Evolutionary conservation across 2,797 vertebrate species (phyloP).

Genomic region (Phoxinus dragarum): DNA sequence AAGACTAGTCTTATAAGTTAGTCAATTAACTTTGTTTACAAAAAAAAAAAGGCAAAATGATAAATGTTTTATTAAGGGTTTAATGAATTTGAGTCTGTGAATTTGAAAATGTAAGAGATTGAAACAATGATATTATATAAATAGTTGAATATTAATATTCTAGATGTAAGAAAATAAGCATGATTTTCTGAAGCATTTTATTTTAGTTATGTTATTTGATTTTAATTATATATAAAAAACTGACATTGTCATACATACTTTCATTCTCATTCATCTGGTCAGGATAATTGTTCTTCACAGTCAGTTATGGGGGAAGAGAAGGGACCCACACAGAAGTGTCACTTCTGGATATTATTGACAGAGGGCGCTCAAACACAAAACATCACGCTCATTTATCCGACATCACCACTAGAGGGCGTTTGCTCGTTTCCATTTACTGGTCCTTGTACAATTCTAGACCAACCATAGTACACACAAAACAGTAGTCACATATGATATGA

Average conservation of each 20-base stretch:
- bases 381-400: background rate
- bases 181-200: background rate
- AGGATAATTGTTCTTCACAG: background rate
- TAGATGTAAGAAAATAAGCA: background rate
- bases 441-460: background rate
- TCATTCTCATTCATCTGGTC: background rate
- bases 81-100: background rate
- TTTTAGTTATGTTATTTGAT: background rate
- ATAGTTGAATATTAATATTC: no score
- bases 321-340: background rate
- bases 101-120: background rate
- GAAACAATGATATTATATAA: background rate
- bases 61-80: background rate
- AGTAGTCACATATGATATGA: background rate
- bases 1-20: no score
- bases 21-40: background rate
- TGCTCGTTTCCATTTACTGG: background rate
- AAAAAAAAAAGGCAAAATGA: background rate
- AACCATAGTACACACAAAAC: no score
- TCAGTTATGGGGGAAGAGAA: background rate
- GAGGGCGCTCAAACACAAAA: slow-evolving; percentile 43
- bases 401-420: slow-evolving; percentile 24
- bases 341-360: slow-evolving; percentile 20
- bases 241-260: background rate
- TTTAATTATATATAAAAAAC: background rate